phyloP scores from a whole-genome alignment of 2,888 invertebrate genomes.

The Lasioglossum marginatum region DNA sequence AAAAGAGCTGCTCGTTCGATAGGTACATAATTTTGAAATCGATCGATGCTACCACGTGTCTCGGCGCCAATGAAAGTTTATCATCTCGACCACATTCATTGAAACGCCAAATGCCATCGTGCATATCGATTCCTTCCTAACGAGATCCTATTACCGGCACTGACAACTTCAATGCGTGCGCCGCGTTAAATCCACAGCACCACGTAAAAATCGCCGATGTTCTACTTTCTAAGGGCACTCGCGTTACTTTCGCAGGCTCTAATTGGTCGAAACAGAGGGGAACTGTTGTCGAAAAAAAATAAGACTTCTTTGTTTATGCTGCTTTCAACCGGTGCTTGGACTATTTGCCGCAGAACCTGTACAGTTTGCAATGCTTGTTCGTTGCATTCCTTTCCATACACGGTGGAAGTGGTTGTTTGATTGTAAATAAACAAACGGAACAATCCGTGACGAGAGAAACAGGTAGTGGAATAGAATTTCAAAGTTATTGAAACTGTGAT shows the following conservation, averaged over 20 bases:
- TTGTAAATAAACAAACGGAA: neutral
- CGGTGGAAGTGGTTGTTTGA: neutral
- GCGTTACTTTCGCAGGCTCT: constrained; percentile 8
- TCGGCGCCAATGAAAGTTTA: constrained; percentile 59
- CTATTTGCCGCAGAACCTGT: neutral
- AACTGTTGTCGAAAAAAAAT: neutral
- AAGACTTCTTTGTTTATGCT: neutral
- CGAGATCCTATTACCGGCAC: constrained; percentile 64
- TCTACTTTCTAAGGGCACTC: constrained; percentile 31
- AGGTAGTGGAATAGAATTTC: neutral
- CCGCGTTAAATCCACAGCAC: constrained; percentile 17
- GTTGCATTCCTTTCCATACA: neutral
- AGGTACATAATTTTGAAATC: neutral
- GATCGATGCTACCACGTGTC: constrained; percentile 21
- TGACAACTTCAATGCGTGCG: constrained; percentile 44
- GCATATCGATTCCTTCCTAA: constrained; percentile 55
- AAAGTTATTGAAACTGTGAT: neutral
- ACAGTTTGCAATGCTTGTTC: neutral
- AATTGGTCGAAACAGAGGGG: neutral
- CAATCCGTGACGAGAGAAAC: neutral
- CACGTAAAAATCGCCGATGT: constrained; percentile 11
- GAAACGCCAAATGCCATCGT: constrained; percentile 45
- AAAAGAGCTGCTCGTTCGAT: neutral
- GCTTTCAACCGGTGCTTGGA: neutral
- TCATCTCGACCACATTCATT: constrained; percentile 56